phyloP scores from a whole-genome alignment of 2,888 invertebrate genomes.

The Gnatocerus cornutus region DNA sequence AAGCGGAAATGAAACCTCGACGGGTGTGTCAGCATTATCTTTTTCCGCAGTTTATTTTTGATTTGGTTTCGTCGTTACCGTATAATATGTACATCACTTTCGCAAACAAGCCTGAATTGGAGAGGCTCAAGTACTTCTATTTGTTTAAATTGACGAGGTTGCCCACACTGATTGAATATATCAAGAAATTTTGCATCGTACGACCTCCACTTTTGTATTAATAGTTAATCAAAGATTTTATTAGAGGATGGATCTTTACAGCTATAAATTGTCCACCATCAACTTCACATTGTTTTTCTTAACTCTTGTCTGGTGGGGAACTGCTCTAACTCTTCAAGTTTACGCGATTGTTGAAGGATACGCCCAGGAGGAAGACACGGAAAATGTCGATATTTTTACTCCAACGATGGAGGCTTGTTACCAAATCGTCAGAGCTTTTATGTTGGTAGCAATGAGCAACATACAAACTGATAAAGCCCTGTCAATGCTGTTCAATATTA shows the following conservation, averaged over 20 bases:
- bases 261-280: constrained; percentile 26
- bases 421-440: constrained; percentile 31
- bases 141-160: constrained; percentile 25
- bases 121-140: constrained; percentile 8
- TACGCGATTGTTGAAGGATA: background rate
- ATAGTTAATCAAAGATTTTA: constrained; percentile 1
- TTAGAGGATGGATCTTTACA: constrained; percentile 31
- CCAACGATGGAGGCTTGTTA: constrained; percentile 23
- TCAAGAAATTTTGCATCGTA: constrained; percentile 31
- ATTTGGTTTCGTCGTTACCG: constrained; percentile 33
- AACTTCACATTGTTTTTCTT: constrained; percentile 26
- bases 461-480: constrained; percentile 16
- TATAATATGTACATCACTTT: constrained; percentile 8
- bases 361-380: background rate
- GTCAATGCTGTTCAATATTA: constrained; percentile 51
- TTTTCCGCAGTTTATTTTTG: constrained; percentile 33
- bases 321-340: constrained; percentile 6
- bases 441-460: constrained; percentile 30
- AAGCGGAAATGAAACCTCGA: constrained; percentile 41
- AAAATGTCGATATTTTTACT: constrained; percentile 16
- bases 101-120: background rate
- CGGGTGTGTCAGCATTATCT: constrained; percentile 37
- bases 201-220: background rate
- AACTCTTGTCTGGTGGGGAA: constrained; percentile 35
- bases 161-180: constrained; percentile 27